Conservation (phyloP, 2,888 invertebrate species). For the Oscheius myriophilus region DNA sequence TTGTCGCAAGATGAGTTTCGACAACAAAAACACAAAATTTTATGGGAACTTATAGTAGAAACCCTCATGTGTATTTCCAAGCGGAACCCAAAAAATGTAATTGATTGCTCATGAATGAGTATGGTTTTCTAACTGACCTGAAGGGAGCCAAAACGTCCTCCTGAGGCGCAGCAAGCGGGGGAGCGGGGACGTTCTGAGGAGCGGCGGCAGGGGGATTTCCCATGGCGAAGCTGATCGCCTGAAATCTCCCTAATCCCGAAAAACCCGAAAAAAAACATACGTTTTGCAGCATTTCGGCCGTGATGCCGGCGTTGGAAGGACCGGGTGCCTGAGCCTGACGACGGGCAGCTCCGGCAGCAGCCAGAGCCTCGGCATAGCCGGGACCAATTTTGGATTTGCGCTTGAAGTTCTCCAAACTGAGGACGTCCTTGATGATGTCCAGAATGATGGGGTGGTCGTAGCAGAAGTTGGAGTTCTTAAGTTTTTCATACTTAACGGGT, state of each 20-base stretch:
- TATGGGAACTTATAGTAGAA: no score
- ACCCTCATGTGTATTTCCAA: no score
- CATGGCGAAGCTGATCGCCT: conserved; percentile 28
- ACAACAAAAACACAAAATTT: no score
- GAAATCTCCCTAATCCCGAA: not conserved
- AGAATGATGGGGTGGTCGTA: conserved; percentile 5
- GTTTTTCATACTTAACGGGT: no score
- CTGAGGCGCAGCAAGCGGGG: not conserved
- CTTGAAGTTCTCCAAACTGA: not conserved
- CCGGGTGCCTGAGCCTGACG: not conserved
- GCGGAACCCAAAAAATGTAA: no score
- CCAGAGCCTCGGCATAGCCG: not conserved
- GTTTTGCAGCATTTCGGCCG: conserved; percentile 22
- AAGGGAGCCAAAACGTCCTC: no score
- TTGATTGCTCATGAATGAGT: no score
- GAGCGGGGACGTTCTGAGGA: not conserved
- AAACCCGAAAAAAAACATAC: no score
- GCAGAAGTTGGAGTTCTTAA: conserved; percentile 9
- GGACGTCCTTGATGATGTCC: not conserved
- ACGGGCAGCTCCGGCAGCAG: not conserved
- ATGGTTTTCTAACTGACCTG: no score
- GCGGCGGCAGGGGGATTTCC: not conserved
- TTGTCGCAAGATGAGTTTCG: no score
- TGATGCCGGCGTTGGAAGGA: conserved; percentile 6
- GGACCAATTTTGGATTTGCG: no score